Evolutionary conservation across 1,140 invertebrate species (phyloP).

Genomic region (Scaptomyza hsui): DNA sequence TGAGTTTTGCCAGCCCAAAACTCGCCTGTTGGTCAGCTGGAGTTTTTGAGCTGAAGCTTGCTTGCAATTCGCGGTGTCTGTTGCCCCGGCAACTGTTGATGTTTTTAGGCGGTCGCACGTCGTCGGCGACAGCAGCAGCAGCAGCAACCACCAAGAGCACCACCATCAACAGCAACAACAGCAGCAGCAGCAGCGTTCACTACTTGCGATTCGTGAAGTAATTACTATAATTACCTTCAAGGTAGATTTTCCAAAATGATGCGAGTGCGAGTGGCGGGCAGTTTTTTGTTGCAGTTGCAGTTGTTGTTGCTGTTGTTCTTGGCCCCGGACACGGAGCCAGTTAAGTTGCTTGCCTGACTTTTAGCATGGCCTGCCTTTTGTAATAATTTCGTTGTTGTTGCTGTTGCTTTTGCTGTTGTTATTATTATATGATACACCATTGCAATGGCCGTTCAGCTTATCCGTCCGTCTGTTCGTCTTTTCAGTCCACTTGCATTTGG

Average conservation of each 20-base stretch:
- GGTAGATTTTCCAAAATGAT: slow-evolving; percentile 84
- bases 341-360: slow-evolving; percentile 35
- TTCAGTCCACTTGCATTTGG: slow-evolving; percentile 34
- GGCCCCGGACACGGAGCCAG: slow-evolving; percentile 29
- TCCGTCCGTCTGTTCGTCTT: not conserved
- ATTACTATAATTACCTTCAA: slow-evolving; percentile 84
- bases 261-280: slow-evolving; percentile 57
- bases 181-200: slow-evolving; percentile 63
- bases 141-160: slow-evolving; percentile 28
- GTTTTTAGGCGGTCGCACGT: slow-evolving; percentile 83
- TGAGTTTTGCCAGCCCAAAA: slow-evolving; percentile 64
- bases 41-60: slow-evolving; percentile 17
- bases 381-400: slow-evolving; percentile 66
- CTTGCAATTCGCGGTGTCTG: slow-evolving; percentile 40
- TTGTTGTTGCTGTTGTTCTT: not conserved
- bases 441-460: slow-evolving; percentile 65
- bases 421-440: slow-evolving; percentile 81
- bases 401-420: slow-evolving; percentile 54
- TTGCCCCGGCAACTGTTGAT: slow-evolving; percentile 74
- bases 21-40: slow-evolving; percentile 53
- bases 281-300: slow-evolving; percentile 17
- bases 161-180: slow-evolving; percentile 13
- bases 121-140: slow-evolving; percentile 66
- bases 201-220: slow-evolving; percentile 84
- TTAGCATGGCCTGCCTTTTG: slow-evolving; percentile 58